phyloP scores from a whole-genome alignment of 1,140 invertebrate genomes.

The Drosophila repleta region DNA sequence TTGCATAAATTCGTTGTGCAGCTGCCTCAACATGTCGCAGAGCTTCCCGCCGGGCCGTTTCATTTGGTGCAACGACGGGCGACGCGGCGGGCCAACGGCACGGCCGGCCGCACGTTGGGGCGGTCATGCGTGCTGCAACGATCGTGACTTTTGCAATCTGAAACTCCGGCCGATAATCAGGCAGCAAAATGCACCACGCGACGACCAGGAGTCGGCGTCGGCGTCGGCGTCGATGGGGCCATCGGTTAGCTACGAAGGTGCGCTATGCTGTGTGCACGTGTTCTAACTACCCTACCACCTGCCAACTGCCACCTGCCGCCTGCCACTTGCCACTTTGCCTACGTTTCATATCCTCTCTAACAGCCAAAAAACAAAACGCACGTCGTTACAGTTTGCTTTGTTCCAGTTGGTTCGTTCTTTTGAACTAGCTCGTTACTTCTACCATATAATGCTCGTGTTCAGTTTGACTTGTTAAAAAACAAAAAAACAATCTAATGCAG shows the following conservation, averaged over 20 bases:
- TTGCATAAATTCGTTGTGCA: slow-evolving; percentile 66
- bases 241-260: slow-evolving; percentile 67
- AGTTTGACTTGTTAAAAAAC: slow-evolving; percentile 55
- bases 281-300: slow-evolving; percentile 23
- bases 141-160: slow-evolving; percentile 88
- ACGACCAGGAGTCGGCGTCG: slow-evolving; percentile 5
- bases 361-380: slow-evolving; percentile 37
- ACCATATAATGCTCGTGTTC: slow-evolving; percentile 58
- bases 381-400: slow-evolving; percentile 65
- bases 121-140: slow-evolving; percentile 85
- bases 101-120: slow-evolving; percentile 70
- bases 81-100: slow-evolving; percentile 76
- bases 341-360: slow-evolving; percentile 8
- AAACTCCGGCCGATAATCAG: slow-evolving; percentile 71
- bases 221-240: slow-evolving; percentile 28
- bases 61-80: slow-evolving; percentile 86
- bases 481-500: slow-evolving; percentile 50
- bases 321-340: background rate
- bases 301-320: too few relatives aligned
- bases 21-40: slow-evolving; percentile 88
- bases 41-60: slow-evolving; percentile 90
- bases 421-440: slow-evolving; percentile 48
- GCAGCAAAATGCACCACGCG: slow-evolving; percentile 54
- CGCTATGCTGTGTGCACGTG: slow-evolving; percentile 69
- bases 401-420: slow-evolving; percentile 61